Base-by-base conservation (phyloP, 64 coral and sea anemone species). In the Montipora foliosa region DNA sequence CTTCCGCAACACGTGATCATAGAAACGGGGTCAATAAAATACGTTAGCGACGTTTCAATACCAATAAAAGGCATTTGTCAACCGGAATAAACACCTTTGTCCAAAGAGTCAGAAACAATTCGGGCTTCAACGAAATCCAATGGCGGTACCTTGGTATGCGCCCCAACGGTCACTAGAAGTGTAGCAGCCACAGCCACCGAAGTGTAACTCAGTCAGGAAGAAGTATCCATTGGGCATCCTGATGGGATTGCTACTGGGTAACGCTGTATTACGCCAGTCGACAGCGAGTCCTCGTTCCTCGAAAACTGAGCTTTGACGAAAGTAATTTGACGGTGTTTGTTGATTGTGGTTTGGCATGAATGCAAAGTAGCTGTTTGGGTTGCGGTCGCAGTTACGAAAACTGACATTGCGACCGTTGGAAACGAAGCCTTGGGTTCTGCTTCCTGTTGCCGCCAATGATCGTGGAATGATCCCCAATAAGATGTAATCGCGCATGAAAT, bases 121-220 rank as follows among this genome's bases (percentile, higher is more conserved):
- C 37, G 37, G 24, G 44, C 12, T 68, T 90, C 79, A 95, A 58
- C 88, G 93, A 66, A 95, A 44, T 68, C 88, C 93, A 78, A 91
- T 95, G 13, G 93, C 93, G 3, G 93, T 95, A 50, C 80, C 93
- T 5, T 75, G 47, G 8, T 77, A 47, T 20, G 16, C 47, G 45
- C 51, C 3, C 93, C 88, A 91, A 24, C 93, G 93, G 60, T 95
- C 81, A 91, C 88, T 95, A 11, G 93, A 91, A 0, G 88, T 95
- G 88, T 95, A 95, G 25, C 58, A 74, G 11, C 93, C 93, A 55
- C 93, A 95, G 19, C 93, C 93, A 16, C 93, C 93, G 50, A 90
- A 91, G 58, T 90, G 93, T 16, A 95, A 14, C 72, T 95, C 93
- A 16, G 93, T 95, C 6, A 95, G 76, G 57, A 95, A 87, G 37